Evolutionary conservation across 2,888 invertebrate genomes (phyloP).

Genomic region (Tortricodes alternella): DNA sequence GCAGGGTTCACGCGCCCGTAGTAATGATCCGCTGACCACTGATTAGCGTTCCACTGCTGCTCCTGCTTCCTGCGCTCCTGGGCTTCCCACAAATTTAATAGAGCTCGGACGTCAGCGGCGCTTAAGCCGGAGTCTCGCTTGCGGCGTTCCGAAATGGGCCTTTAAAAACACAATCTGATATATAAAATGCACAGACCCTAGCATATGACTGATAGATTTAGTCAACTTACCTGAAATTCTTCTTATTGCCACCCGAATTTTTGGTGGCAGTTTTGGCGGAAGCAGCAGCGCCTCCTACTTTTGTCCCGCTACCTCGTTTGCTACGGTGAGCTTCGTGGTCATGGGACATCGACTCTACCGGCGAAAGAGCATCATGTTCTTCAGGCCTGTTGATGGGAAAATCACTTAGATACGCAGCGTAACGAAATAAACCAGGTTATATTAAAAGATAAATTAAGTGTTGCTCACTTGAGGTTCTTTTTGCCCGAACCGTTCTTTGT

Average conservation of each 20-base stretch:
- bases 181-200: not conserved
- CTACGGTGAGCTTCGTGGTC: constrained; percentile 20
- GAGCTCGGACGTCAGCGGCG: constrained; percentile 83
- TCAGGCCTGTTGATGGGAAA: constrained; percentile 51
- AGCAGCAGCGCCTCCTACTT: constrained; percentile 73
- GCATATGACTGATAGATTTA: constrained; percentile 17
- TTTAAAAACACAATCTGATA: constrained; percentile 39
- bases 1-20: constrained; percentile 64
- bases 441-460: constrained; percentile 17
- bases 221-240: constrained; percentile 67
- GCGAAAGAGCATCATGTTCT: constrained; percentile 51
- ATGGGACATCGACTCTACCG: constrained; percentile 12
- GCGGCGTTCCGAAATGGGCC: constrained; percentile 76
- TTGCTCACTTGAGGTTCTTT: constrained; percentile 72
- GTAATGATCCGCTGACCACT: constrained; percentile 68
- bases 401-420: not conserved
- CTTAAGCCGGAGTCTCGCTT: constrained; percentile 84
- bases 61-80: constrained; percentile 80
- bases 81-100: constrained; percentile 84
- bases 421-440: not conserved
- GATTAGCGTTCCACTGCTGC: constrained; percentile 65
- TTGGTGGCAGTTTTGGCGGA: constrained; percentile 75
- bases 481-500: constrained; percentile 75
- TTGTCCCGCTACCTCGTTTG: constrained; percentile 53
- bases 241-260: constrained; percentile 74